Conservation (phyloP, 2,888 invertebrate genomes). For the Coelinius sp. region DNA sequence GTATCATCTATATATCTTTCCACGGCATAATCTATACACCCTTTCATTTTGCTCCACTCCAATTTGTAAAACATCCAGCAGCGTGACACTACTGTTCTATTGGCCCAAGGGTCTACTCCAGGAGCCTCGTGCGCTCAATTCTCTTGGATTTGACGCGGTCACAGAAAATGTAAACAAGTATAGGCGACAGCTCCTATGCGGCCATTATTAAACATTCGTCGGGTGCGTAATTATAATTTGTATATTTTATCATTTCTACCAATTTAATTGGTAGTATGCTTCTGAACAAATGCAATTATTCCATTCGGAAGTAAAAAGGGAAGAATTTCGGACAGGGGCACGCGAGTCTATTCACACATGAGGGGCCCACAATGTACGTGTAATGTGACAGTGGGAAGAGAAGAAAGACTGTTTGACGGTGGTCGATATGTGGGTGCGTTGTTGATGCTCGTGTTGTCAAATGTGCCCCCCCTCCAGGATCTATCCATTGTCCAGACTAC, state of each 20-base stretch:
- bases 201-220: not conserved
- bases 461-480: constrained; percentile 59
- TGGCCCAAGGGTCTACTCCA: constrained; percentile 25
- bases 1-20: not conserved
- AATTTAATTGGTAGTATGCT: no score
- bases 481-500: constrained; percentile 66
- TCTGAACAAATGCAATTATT: not conserved
- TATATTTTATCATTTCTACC: no score
- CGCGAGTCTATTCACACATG: constrained; percentile 50
- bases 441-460: constrained; percentile 42
- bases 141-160: constrained; percentile 6
- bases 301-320: no score
- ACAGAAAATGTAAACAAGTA: not conserved
- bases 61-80: not conserved
- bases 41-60: not conserved
- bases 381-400: constrained; percentile 14
- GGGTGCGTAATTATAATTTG: not conserved
- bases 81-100: not conserved
- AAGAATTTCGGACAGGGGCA: constrained; percentile 46
- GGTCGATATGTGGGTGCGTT: constrained; percentile 42
- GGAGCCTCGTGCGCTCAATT: not conserved
- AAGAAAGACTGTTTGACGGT: constrained; percentile 13
- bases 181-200: no score
- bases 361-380: not conserved
- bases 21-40: constrained; percentile 20